Percentiles rank a stretch among this genome's conserved stretches.
These are phyloP conservation scores for Nanorana parkeri DNA, from an alignment of 2,113 vertebrate species.

Conservation along the genomic window DNA sequence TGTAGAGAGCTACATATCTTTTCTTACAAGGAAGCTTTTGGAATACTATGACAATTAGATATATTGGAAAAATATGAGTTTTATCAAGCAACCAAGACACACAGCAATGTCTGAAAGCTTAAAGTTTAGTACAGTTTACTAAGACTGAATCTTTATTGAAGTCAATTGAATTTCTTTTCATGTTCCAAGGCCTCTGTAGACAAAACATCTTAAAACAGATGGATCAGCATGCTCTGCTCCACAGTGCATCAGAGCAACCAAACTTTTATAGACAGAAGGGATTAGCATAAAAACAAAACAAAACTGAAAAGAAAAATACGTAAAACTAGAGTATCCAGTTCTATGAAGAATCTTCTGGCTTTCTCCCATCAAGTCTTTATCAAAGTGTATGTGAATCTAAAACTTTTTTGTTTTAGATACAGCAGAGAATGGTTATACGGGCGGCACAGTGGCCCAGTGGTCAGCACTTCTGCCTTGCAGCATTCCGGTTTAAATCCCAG, in stretches of 20 bases:
- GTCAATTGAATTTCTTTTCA: constrained; percentile 43
- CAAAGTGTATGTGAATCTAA: no score
- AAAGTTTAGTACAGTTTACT: not conserved
- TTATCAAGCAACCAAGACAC: not conserved
- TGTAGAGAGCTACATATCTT: no score
- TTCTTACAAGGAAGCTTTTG: no score
- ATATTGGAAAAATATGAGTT: not conserved
- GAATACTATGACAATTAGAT: no score
- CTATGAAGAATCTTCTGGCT: not conserved
- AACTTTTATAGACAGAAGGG: constrained; percentile 28
- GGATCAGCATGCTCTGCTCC: constrained; percentile 41
- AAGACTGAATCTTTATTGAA: constrained; percentile 15
- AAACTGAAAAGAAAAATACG: constrained; percentile 13
- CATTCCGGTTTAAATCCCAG: no score
- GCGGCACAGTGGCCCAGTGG: no score
- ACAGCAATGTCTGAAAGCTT: not conserved
- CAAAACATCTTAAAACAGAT: constrained; percentile 50
- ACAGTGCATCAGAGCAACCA: constrained; percentile 17
- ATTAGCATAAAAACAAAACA: constrained; percentile 45
- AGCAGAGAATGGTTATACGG: no score
- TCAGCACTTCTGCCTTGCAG: no score
- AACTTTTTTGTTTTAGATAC: no score
- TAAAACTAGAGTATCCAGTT: constrained; percentile 6
- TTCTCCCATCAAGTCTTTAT: not conserved
- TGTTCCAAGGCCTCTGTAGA: constrained; percentile 42